Evolutionary conservation across 2,113 vertebrate species (phyloP).

Genomic region (Nycticryphes semicollaris): DNA sequence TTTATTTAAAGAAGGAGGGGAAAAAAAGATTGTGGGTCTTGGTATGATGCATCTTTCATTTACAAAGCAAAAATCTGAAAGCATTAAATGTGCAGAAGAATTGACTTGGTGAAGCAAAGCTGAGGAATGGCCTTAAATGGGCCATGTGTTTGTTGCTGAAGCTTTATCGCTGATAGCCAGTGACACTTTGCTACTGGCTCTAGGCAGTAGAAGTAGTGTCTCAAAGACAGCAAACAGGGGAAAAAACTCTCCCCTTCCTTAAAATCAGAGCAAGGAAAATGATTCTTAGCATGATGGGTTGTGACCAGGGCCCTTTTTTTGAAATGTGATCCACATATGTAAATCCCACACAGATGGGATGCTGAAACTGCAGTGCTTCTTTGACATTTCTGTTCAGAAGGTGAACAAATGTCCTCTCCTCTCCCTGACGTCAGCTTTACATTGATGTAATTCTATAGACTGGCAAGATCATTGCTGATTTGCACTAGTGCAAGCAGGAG

Average conservation of each 20-base stretch:
- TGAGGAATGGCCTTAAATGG: not conserved
- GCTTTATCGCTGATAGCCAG: not conserved
- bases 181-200: not conserved
- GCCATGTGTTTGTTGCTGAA: not conserved
- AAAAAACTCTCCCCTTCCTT: not conserved
- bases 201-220: not conserved
- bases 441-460: not conserved
- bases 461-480: not conserved
- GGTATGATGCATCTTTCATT: not conserved
- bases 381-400: conserved; percentile 10
- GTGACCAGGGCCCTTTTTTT: not conserved
- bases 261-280: not conserved
- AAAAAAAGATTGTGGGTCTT: accelerated
- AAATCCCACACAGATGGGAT: not conserved
- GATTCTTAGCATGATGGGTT: not conserved
- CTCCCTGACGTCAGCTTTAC: not conserved
- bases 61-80: not conserved
- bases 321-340: not conserved
- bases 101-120: not conserved
- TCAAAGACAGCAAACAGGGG: not conserved
- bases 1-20: not conserved
- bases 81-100: not conserved
- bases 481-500: not conserved
- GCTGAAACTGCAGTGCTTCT: not conserved
- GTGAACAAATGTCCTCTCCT: not conserved